These are phyloP conservation scores for Oreochromis grahami DNA, from an alignment of 2,797 vertebrate genomes.

Conservation along the genomic window DNA sequence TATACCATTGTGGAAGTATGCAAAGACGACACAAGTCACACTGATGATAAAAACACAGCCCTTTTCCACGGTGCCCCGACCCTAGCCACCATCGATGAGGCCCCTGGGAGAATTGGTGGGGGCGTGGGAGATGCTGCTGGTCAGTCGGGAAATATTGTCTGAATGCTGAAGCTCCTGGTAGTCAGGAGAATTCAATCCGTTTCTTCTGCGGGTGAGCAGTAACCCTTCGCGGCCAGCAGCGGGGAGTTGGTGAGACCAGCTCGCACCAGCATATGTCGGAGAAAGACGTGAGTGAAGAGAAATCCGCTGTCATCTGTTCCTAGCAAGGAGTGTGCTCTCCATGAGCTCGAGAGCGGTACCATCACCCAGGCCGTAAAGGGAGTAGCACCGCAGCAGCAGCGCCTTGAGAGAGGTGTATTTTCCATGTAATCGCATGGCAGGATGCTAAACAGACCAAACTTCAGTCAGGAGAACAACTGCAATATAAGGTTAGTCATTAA, in stretches of 20 bases:
- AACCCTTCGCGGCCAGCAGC: neutral
- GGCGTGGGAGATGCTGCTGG: neutral
- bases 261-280: fast-evolving
- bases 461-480: neutral
- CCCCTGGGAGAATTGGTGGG: neutral
- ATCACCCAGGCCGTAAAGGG: neutral
- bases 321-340: neutral
- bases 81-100: neutral
- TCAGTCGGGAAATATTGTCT: neutral
- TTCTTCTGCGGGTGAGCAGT: neutral
- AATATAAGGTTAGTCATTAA: neutral
- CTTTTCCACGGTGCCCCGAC: neutral
- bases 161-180: neutral
- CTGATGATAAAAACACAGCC: neutral
- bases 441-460: neutral
- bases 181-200: neutral
- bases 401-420: neutral
- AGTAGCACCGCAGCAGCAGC: neutral
- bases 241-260: fast-evolving
- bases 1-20: neutral
- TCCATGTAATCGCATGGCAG: neutral
- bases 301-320: neutral
- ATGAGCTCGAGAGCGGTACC: neutral
- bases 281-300: neutral
- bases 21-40: neutral